Conservation (phyloP, 2,113 vertebrate species). For the Pollimyrus isidori region DNA sequence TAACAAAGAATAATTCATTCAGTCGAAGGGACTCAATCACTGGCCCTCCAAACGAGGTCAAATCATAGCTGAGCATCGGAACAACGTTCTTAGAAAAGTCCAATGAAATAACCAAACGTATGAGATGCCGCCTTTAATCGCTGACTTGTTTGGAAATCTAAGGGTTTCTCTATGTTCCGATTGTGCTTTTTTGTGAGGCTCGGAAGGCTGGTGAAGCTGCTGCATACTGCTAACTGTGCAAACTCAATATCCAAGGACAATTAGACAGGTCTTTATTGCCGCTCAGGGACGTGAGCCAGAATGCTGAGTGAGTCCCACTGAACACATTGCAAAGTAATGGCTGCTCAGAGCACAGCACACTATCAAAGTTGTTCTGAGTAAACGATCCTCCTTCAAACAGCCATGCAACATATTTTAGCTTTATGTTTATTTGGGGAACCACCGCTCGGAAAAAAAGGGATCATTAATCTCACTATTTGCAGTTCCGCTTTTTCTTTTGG, state of each 20-base stretch:
- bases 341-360: not conserved
- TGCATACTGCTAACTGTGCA: conserved; percentile 12
- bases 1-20: not conserved
- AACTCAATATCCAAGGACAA: conserved; percentile 26
- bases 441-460: not conserved
- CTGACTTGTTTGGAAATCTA: conserved; percentile 2
- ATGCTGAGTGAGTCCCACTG: conserved; percentile 15
- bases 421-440: conserved; percentile 14
- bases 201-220: not conserved
- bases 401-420: conserved; percentile 10
- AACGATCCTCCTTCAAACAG: conserved; percentile 8
- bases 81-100: not conserved
- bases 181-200: not conserved
- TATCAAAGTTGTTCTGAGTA: conserved; percentile 17
- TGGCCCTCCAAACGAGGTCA: not conserved
- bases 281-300: conserved; percentile 12
- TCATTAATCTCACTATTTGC: conserved; percentile 23
- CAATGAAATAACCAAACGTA: not conserved
- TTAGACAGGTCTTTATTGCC: conserved; percentile 16
- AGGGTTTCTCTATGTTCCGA: not conserved
- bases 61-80: not conserved
- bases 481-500: not conserved
- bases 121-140: not conserved
- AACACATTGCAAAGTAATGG: conserved; percentile 17
- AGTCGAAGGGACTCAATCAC: not conserved